Evolutionary conservation across 92 coral and sea anemone genomes (phyloP).

Genomic region (Bergia sp.): DNA sequence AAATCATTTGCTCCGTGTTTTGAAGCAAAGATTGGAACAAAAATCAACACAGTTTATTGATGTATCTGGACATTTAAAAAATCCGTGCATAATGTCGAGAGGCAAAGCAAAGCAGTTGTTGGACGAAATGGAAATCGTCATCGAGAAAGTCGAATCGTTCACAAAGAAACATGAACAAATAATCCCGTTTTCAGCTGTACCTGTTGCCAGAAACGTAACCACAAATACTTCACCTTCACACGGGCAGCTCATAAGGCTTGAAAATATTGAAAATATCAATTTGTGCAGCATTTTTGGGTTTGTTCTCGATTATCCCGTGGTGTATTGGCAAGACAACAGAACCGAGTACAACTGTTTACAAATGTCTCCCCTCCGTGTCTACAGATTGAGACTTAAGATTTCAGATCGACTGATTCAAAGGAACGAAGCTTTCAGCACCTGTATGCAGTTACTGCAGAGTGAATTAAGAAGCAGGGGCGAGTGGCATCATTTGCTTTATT

Average conservation of each 20-base stretch:
- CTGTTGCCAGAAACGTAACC: background rate
- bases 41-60: conserved; percentile 21
- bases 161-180: background rate
- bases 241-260: background rate
- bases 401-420: background rate
- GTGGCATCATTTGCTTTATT: conserved; percentile 19
- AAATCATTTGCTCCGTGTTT: background rate
- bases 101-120: background rate
- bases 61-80: conserved; percentile 34
- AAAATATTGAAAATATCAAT: background rate
- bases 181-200: background rate
- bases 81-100: background rate
- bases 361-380: conserved; percentile 30
- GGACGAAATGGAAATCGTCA: background rate
- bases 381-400: conserved; percentile 15
- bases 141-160: background rate
- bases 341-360: conserved; percentile 34
- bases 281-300: conserved; percentile 37
- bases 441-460: background rate
- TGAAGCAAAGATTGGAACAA: conserved; percentile 6
- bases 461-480: conserved; percentile 13
- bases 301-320: conserved; percentile 33
- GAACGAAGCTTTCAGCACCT: conserved; percentile 2
- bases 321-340: conserved; percentile 33
- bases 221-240: background rate